These are phyloP conservation scores for Acronicta alni DNA, from an alignment of 2,888 invertebrate species.

Conservation along the genomic window DNA sequence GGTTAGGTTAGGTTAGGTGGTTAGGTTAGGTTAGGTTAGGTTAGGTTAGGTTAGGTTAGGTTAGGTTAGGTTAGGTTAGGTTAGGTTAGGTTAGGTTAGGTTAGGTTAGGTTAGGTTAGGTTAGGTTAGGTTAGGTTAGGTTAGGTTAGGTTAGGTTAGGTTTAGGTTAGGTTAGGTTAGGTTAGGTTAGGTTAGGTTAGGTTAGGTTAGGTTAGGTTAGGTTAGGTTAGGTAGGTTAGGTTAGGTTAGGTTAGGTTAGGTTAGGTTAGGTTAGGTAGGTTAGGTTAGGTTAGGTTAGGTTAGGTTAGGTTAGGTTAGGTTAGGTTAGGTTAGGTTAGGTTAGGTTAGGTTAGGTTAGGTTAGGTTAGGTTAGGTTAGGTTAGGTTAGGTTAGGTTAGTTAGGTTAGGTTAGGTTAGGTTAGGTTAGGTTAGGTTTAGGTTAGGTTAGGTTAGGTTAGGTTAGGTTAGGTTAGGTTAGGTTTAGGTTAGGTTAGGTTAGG, in stretches of 20 bases:
- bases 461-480: conserved; percentile 46
- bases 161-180: conserved; percentile 54
- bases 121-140: conserved; percentile 43
- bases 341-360: conserved; percentile 51
- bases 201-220: conserved; percentile 52
- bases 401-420: conserved; percentile 53
- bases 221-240: no score
- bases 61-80: conserved; percentile 47
- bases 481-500: conserved; percentile 46
- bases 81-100: conserved; percentile 42
- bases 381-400: conserved; percentile 55
- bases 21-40: conserved; percentile 43
- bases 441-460: conserved; percentile 55
- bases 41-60: conserved; percentile 52
- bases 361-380: conserved; percentile 54
- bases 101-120: conserved; percentile 43
- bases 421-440: conserved; percentile 48
- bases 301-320: conserved; percentile 58
- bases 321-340: conserved; percentile 51
- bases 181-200: conserved; percentile 49
- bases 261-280: no score
- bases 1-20: conserved; percentile 39
- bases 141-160: conserved; percentile 57
- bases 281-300: no score
- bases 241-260: no score